These are phyloP conservation scores for Pinctada fucata DNA, from an alignment of 2,888 invertebrate genomes.

Conservation along the genomic window DNA sequence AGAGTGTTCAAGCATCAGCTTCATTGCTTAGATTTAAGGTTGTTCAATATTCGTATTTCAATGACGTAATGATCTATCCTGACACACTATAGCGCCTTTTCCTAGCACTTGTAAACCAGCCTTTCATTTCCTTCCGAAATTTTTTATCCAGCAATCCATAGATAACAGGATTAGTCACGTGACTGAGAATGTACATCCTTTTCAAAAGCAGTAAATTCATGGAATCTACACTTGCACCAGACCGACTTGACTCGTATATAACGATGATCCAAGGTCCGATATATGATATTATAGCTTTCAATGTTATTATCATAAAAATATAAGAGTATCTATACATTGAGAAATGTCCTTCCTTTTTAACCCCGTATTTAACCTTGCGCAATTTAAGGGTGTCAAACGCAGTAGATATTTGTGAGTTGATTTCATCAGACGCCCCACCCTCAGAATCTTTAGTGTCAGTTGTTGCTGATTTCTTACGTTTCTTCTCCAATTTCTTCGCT, in stretches of 20 bases:
- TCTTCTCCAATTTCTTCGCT: neutral
- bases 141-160: constrained; percentile 13
- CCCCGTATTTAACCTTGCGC: neutral
- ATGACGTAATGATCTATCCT: too few relatives aligned
- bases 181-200: constrained; percentile 14
- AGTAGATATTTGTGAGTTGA: neutral
- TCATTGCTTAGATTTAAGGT: too few relatives aligned
- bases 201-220: neutral
- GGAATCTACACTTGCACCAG: neutral
- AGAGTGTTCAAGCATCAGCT: too few relatives aligned
- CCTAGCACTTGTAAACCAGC: too few relatives aligned
- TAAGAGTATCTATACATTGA: constrained; percentile 20
- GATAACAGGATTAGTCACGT: constrained; percentile 15
- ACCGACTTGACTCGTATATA: neutral
- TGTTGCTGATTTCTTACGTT: neutral
- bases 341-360: constrained; percentile 7
- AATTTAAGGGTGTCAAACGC: neutral
- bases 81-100: too few relatives aligned
- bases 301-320: constrained; percentile 26
- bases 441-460: neutral
- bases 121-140: neutral
- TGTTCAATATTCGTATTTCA: too few relatives aligned
- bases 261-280: constrained; percentile 10
- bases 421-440: neutral
- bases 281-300: constrained; percentile 11